Evolutionary conservation across 92 coral and sea anemone species (phyloP).

Genomic region (Micromussa lordhowensis): DNA sequence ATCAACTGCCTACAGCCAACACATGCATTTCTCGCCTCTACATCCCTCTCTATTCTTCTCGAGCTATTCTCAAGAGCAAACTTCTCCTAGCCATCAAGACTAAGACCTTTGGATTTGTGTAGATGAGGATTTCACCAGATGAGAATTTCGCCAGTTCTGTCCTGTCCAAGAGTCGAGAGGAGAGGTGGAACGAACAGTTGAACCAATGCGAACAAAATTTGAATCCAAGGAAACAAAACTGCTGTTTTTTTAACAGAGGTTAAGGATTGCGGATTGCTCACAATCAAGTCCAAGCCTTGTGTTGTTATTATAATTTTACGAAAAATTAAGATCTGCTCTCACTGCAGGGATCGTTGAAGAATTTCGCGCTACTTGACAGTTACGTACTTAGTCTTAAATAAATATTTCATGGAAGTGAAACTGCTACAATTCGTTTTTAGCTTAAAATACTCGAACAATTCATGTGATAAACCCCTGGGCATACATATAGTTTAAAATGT

Average conservation of each 20-base stretch:
- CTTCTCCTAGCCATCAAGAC: constrained; percentile 97
- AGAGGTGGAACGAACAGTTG: background rate
- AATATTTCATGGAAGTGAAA: too few relatives aligned
- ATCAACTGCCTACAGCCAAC: constrained; percentile 98
- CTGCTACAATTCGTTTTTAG: too few relatives aligned
- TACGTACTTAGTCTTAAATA: too few relatives aligned
- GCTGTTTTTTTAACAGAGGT: background rate
- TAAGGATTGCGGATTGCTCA: background rate
- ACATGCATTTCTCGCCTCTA: constrained; percentile 95
- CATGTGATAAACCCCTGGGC: too few relatives aligned
- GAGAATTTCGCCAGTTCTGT: background rate
- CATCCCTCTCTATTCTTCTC: constrained; percentile 94
- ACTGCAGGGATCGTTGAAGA: background rate
- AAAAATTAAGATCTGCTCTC: background rate
- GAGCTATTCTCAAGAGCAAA: constrained; percentile 92
- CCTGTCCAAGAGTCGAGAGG: background rate
- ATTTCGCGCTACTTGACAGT: background rate
- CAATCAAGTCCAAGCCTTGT: background rate
- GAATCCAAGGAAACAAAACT: background rate
- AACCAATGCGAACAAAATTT: background rate
- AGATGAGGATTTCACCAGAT: background rate
- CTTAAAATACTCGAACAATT: too few relatives aligned
- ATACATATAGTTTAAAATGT: too few relatives aligned
- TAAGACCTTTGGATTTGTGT: constrained; percentile 98
- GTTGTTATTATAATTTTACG: background rate